Evolutionary conservation across 2,888 invertebrate genomes (phyloP), one percentile per base, ranked within the genome.

Genomic region (Metopia argyrocephala): DNA sequence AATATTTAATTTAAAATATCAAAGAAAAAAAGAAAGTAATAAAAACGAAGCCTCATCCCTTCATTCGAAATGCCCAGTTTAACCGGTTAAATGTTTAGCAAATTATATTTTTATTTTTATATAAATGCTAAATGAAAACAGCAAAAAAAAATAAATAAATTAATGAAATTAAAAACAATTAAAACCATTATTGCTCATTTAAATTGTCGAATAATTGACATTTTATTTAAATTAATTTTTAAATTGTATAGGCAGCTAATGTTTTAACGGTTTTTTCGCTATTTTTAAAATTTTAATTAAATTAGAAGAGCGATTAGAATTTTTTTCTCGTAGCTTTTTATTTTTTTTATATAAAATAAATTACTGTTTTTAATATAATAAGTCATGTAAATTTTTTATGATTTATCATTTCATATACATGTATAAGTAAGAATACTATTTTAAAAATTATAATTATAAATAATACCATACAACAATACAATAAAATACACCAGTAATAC

Each of bases 81-180:
- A 46, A 62, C 61, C 23, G 23, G 45, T 62, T 18, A 46, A 62
- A 62, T 45, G n/a, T 38, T 38, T 38, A 4, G 46, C 46, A 38
- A 38, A 56, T 20, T 9, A 20, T 20, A 20, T 38, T 38, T 9
- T 38, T 38, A 15, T 12, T 38, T 9, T 38, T 15, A 38, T 38
- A 12, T 38, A 38, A 38, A 38, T 15, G 38, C 3, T 38, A 59
- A 31, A 20, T 31, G 20, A 59, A 31, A 62, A 5, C 45, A n/a
- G n/a, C n/a, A n/a, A n/a, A n/a, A n/a, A 12, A 66, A 64, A 56
- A 31, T 66, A 38, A 54, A 38, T 59, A n/a, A n/a, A n/a, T 28
- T 73, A 78, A 71, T 64, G 65, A 45, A 59, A 62, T 78, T 52
- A 66, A 68, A 54, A 45, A 15, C 62, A 66, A 66, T 68, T 71